Evolutionary conservation across 2,888 invertebrate genomes (phyloP), one percentile per base, ranked within the genome.

Genomic region (Leucophenga montana): DNA sequence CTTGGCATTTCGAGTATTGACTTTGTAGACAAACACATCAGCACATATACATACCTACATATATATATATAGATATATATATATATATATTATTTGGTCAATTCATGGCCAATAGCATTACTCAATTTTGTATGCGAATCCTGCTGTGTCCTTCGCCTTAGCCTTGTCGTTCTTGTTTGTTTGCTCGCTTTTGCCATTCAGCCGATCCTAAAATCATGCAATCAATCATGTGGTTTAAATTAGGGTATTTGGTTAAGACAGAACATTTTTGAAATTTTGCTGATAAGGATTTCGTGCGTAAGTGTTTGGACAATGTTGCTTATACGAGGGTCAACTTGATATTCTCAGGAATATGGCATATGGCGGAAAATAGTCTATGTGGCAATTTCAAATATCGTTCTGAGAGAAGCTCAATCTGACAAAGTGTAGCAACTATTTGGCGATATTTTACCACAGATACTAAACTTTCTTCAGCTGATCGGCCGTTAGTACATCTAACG

Each of bases 141-240:
- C 39, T 39, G 39, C 39, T 39, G 39, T 39, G 39, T 39, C 39
- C 39, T 39, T 18, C 50, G 50, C 50, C 50, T 50, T 18, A n/a
- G n/a, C 50, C 50, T 50, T 50, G 16, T 50, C 50, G 9, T 39
- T 18, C 16, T 39, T 39, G 39, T 39, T 39, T 39, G 39, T 39
- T 39, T 39, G 39, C 8, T 5, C 22, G 13, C 54, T 54, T 20
- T 54, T 61, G 39, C 3, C 39, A n/a, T 13, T 8, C 27, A 48
- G 56, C 59, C 54, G 22, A 33, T 18, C 18, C 33, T 31, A 14
- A 54, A 54, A 53, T 53, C 53, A 33, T 61, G 78, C 80, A 81
- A 82, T 83, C 82, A 82, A 82, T 83, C 83, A 83, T 81, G 78
- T 75, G 81, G 81, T 77, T 82, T 80, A 81, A 83, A 83, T 81